Evolutionary conservation across 2,888 invertebrate genomes (phyloP), one percentile per base, ranked within the genome.

Genomic region (Trypoxylon attenuatum): DNA sequence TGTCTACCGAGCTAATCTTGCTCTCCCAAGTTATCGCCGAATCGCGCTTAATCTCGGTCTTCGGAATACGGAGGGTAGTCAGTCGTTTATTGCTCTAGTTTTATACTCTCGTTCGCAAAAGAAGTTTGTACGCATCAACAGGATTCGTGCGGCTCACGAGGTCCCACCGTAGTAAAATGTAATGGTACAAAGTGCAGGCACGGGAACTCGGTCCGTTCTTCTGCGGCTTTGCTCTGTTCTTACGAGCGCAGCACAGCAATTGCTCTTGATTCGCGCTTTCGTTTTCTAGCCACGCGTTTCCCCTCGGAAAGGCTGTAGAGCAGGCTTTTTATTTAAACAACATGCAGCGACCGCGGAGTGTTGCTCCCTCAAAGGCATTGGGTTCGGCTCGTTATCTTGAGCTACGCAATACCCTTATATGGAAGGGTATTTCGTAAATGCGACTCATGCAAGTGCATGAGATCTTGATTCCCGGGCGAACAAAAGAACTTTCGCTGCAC

Each of bases 401-500:
- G n/a, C n/a, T n/a, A 23, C 39, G 18, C 52, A 22, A 29, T 18
- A 49, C 15, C 23, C 21, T 55, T 55, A 42, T 52, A 19, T 38
- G 38, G 57, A 69, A 59, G 60, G 53, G 46, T 65, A 67, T 73
- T 79, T 76, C 76, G 77, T 62, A 73, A 75, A 75, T 65, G 52
- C 62, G 53, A 51, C 73, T 78, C 78, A 63, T 75, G 71, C 71
- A 71, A 81, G 74, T 73, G 68, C 73, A 77, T 72, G 74, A 76
- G 73, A 82, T 78, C 77, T 74, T 76, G 75, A 76, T 82, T 82
- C 77, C 66, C 65, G 64, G 46, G 74, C 72, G 49, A 81, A 83
- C 83, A 82, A 83, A 82, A 82, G 82, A 82, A 83, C 83, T 83
- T 83, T 83, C 82, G 79, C 81, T 66, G 77, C 74, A 77, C 70